Conservation (phyloP, 2,797 vertebrate species). For the Tragelaphus oryx region DNA sequence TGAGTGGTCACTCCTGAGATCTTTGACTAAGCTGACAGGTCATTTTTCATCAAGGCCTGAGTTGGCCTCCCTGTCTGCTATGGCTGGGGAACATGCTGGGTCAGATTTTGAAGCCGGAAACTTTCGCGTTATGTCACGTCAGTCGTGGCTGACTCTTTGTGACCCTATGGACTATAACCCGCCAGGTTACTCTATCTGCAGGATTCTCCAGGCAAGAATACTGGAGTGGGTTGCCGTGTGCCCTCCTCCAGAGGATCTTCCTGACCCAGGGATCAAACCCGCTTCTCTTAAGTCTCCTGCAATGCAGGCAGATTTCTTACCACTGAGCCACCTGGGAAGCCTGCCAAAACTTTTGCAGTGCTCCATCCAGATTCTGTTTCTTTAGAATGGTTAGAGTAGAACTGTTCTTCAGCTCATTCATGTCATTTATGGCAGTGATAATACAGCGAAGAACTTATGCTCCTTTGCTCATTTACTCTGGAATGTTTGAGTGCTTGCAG, state of each 20-base stretch:
- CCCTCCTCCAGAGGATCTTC: not conserved
- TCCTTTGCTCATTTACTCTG: not conserved
- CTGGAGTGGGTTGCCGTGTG: not conserved
- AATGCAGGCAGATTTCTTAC: not conserved
- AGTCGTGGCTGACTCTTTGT: not conserved
- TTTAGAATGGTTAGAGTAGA: not conserved
- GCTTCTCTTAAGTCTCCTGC: not conserved
- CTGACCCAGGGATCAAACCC: not conserved
- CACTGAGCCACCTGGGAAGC: not conserved
- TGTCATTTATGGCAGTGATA: not conserved
- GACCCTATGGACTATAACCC: not conserved
- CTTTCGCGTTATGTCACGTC: not conserved
- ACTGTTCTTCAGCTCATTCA: not conserved
- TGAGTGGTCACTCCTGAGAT: not conserved
- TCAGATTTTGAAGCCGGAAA: not conserved
- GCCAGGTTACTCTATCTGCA: not conserved
- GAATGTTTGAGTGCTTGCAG: not conserved
- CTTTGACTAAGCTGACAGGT: not conserved
- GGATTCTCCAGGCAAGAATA: not conserved
- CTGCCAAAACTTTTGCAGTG: not conserved
- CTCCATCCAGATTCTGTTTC: not conserved
- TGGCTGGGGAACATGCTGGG: not conserved
- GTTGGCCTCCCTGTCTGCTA: not conserved
- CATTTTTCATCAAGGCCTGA: constrained; percentile 3
- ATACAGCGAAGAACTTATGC: not conserved